phyloP scores from a whole-genome alignment of 2,888 invertebrate genomes.

The Sminthurinus aureus region DNA sequence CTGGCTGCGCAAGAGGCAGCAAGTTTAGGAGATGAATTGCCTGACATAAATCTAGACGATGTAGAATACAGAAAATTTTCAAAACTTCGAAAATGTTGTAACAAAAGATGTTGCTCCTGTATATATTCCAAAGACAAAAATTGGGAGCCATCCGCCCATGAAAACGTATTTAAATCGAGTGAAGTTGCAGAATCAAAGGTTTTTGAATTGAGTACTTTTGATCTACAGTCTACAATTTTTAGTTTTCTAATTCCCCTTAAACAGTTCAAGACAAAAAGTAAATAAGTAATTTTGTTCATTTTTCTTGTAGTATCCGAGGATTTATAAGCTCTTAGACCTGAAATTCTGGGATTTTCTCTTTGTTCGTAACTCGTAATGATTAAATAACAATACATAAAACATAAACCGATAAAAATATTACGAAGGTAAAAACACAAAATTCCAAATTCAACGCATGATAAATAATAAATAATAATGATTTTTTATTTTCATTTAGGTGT shows the following conservation, averaged over 20 bases:
- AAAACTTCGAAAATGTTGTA: slow-evolving; percentile 10
- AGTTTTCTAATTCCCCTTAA: neutral
- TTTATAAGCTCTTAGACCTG: slow-evolving; percentile 45
- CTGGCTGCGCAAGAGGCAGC: too few relatives aligned
- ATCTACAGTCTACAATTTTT: neutral
- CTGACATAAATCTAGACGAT: too few relatives aligned
- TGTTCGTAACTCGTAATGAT: neutral
- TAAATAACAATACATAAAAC: neutral
- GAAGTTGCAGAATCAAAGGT: slow-evolving; percentile 33
- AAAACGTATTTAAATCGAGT: slow-evolving; percentile 30
- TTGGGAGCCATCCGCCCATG: slow-evolving; percentile 25
- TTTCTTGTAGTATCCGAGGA: slow-evolving; percentile 25
- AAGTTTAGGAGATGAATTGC: too few relatives aligned
- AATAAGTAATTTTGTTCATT: neutral
- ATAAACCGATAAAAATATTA: too few relatives aligned
- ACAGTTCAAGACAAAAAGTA: neutral
- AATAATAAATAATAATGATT: too few relatives aligned
- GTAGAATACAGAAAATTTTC: neutral
- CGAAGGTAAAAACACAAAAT: too few relatives aligned
- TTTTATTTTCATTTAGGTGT: too few relatives aligned
- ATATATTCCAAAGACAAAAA: slow-evolving; percentile 15
- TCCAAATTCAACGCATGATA: too few relatives aligned
- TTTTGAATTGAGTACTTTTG: neutral
- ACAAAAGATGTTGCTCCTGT: slow-evolving; percentile 4
- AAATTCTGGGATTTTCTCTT: slow-evolving; percentile 49